Conservation (phyloP, 2,797 vertebrate species). For the Lepilemur ruficaudatus region DNA sequence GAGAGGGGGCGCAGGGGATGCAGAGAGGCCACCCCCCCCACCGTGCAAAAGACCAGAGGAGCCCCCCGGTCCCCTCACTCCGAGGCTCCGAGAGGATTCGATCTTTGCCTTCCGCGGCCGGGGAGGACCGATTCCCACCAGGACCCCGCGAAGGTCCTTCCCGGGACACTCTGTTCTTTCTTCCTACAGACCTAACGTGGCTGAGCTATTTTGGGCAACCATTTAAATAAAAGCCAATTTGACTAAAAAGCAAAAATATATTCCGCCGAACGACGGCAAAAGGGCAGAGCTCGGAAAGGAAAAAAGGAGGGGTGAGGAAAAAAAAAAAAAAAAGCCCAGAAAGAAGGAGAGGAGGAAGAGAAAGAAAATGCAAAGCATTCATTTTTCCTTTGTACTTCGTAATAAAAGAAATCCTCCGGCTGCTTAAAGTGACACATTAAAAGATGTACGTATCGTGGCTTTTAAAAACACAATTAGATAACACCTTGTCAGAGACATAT, state of each 20-base stretch:
- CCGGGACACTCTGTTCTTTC: conserved; percentile 81
- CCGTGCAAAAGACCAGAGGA: neutral
- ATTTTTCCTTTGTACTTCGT: conserved; percentile 87
- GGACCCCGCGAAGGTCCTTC: conserved; percentile 74
- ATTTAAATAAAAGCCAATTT: conserved; percentile 89
- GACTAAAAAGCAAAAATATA: conserved; percentile 87
- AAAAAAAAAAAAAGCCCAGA: conserved; percentile 67
- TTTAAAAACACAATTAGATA: conserved; percentile 94
- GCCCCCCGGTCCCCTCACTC: neutral
- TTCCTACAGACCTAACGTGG: conserved; percentile 82
- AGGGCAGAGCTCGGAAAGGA: conserved; percentile 82
- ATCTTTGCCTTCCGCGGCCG: conserved; percentile 77
- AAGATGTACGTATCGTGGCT: conserved; percentile 88
- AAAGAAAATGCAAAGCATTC: conserved; percentile 86
- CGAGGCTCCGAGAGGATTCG: conserved; percentile 62
- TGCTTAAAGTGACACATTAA: conserved; percentile 91
- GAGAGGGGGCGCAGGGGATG: neutral
- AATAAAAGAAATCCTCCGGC: conserved; percentile 87
- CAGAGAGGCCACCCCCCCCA: neutral
- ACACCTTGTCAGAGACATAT: conserved; percentile 92
- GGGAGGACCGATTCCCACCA: conserved; percentile 75
- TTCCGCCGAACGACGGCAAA: conserved; percentile 83
- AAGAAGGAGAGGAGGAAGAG: neutral
- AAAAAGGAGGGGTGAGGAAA: conserved; percentile 13
- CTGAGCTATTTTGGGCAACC: conserved; percentile 86